Evolutionary conservation across 2,888 invertebrate genomes (phyloP).

Genomic region (Oscheius sp.): DNA sequence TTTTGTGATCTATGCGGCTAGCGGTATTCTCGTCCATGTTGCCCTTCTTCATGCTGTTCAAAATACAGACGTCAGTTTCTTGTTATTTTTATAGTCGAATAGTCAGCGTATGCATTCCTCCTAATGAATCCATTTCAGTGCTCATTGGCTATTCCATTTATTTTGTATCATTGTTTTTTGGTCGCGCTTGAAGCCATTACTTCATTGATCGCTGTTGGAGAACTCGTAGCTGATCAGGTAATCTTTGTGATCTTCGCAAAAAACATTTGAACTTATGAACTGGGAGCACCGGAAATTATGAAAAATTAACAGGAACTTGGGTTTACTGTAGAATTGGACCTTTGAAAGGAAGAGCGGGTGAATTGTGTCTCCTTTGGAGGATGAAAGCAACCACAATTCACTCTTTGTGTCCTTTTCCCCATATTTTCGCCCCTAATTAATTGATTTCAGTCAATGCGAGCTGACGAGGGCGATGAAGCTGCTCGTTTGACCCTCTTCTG

Average conservation of each 20-base stretch:
- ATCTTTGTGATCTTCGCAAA: no score
- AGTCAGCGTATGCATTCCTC: no score
- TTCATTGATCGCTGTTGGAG: conserved; percentile 42
- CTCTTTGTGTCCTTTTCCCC: neutral
- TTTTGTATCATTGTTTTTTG: conserved; percentile 43
- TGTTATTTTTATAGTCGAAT: no score
- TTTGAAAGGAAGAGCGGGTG: no score
- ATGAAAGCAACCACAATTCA: neutral
- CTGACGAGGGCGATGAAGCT: conserved; percentile 29
- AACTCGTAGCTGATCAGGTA: conserved; percentile 45
- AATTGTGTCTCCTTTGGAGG: neutral
- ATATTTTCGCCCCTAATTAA: no score
- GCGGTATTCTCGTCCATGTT: conserved; percentile 24
- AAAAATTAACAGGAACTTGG: no score
- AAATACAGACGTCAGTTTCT: conserved; percentile 32
- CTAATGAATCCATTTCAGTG: conserved; percentile 29
- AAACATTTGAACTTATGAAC: no score
- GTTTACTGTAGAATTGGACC: no score
- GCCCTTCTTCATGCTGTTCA: conserved; percentile 22
- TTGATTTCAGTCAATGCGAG: conserved; percentile 18
- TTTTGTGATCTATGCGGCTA: conserved; percentile 29
- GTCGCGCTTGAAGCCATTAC: conserved; percentile 41
- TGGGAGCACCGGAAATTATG: no score
- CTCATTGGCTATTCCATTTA: conserved; percentile 36
- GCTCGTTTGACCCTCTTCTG: conserved; percentile 24